These are phyloP conservation scores for Barnardius zonarius DNA, from an alignment of 2,113 vertebrate species.

Conservation along the genomic window DNA sequence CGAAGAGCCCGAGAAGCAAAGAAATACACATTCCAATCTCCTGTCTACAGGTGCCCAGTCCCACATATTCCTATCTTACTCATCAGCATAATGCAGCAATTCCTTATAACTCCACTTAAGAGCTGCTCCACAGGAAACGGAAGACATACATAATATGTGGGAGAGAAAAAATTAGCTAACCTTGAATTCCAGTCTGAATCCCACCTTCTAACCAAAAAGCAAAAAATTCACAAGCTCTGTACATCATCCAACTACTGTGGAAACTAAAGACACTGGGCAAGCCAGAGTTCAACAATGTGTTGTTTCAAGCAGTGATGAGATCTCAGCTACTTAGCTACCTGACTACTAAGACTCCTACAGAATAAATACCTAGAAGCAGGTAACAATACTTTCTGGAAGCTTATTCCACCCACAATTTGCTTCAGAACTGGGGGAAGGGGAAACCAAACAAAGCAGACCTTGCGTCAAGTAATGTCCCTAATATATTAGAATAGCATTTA, in stretches of 20 bases:
- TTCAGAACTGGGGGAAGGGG: background rate
- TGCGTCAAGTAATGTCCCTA: background rate
- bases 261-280: background rate
- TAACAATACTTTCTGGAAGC: background rate
- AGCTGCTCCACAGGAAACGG: background rate
- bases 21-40: fast-evolving
- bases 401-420: background rate
- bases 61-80: background rate
- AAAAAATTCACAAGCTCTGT: fast-evolving
- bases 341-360: background rate
- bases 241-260: background rate
- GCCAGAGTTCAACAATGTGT: background rate
- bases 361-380: background rate
- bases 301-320: background rate
- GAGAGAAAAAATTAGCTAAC: background rate
- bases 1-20: background rate
- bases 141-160: background rate
- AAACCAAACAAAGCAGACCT: background rate
- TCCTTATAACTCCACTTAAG: background rate
- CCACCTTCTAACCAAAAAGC: background rate
- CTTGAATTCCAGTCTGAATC: background rate
- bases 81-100: background rate
- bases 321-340: background rate
- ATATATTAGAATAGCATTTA: background rate
- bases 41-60: background rate